Evolutionary conservation across 2,113 vertebrate genomes (phyloP), one percentile per base, ranked within the genome.

Genomic region (Semnornis frantzii): DNA sequence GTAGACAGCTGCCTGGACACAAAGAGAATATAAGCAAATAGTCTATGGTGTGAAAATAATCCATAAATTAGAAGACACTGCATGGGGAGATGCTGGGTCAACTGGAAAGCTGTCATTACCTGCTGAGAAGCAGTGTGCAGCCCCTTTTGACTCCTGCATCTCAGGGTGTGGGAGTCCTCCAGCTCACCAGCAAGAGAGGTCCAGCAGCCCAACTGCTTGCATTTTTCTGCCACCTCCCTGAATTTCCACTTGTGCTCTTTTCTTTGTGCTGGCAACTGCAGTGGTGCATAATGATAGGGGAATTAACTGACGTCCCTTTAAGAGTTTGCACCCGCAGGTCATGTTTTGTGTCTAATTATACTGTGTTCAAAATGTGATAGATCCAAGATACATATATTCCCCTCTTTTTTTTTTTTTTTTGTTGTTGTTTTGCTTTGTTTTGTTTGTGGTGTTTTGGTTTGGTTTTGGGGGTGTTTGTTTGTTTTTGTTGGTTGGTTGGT

Each of bases 31-130:
- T 20, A 69, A 33, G 34, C 39, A 81, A 77, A 46, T 46, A 57
- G 25, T 76, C 23, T 91, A 69, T 25, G 82, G 14, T 64, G 23
- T 79, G 42, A 76, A 88, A 88, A 55, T 80, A 82, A 94, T 60
- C 81, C 3, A 68, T 62, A 3, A 85, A 48, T 91, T 83, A 21
- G n/a, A 64, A 59, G 25, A 21, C 17, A 30, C 12, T 65, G 34
- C 28, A 4, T 31, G 20, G 30, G 66, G 66, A 93, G 59, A 27
- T 68, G 14, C 0, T 74, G 46, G 9, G 30, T 94, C 93, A 71
- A 93, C 74, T 93, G 81, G 54, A 48, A 94, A 66, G 52, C 78
- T 76, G 60, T 80, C 80, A 92, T 90, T 84, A 84, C 69, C n/a
- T 76, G 33, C 9, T 82, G 85, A 57, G 69, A 86, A 87, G 52